Evolutionary conservation across 2,888 invertebrate genomes (phyloP).

Genomic region (Scaptomyza polygonia): DNA sequence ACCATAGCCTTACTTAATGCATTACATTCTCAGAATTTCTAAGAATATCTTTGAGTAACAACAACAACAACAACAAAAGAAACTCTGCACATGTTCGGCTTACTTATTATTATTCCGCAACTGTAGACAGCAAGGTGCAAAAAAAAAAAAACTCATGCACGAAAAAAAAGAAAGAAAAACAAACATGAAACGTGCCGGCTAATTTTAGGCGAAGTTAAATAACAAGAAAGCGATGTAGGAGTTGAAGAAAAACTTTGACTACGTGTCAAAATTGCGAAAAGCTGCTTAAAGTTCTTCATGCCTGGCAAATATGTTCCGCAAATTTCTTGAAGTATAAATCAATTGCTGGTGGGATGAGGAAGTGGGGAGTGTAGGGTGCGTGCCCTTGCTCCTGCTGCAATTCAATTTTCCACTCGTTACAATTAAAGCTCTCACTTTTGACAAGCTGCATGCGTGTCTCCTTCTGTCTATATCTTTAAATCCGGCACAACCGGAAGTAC

Average conservation of each 20-base stretch:
- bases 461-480: conserved; percentile 48
- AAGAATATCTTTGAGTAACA: conserved; percentile 13
- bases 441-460: conserved; percentile 44
- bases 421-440: conserved; percentile 60
- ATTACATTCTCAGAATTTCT: conserved; percentile 2
- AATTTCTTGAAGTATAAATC: conserved; percentile 51
- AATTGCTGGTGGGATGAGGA: conserved; percentile 30
- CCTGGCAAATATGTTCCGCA: conserved; percentile 47
- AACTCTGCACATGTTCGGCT: conserved; percentile 26
- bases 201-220: conserved; percentile 54
- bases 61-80: not conserved
- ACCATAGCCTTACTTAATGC: not conserved
- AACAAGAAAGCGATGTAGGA: not conserved
- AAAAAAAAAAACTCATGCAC: conserved; percentile 31
- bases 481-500: conserved; percentile 75
- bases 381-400: conserved; percentile 23
- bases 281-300: conserved; percentile 45
- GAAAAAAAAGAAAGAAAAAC: conserved; percentile 15
- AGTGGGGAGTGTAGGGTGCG: not conserved
- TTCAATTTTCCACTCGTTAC: conserved; percentile 72
- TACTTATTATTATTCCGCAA: conserved; percentile 74
- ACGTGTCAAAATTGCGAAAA: conserved; percentile 54
- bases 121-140: conserved; percentile 53
- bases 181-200: conserved; percentile 64
- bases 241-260: conserved; percentile 21